These are phyloP conservation scores for Aspidiotus rigidus DNA, from an alignment of 2,888 invertebrate species.

Conservation along the genomic window DNA sequence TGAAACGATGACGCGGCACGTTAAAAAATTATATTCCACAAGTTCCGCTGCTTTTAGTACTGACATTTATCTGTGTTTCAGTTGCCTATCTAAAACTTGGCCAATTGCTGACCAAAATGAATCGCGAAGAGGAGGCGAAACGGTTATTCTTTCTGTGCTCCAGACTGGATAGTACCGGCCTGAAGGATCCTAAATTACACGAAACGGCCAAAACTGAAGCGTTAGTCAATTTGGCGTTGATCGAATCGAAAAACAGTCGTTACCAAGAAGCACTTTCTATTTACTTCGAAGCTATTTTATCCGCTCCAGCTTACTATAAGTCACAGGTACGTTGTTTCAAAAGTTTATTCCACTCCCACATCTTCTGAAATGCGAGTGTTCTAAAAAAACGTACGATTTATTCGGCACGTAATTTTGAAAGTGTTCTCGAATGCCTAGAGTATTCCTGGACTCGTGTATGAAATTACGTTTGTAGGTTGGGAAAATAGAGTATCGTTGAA, in stretches of 20 bases:
- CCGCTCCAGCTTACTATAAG: slow-evolving; percentile 23
- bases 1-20: neutral
- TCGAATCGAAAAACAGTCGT: slow-evolving; percentile 8
- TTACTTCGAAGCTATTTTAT: slow-evolving; percentile 18
- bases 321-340: slow-evolving; percentile 15
- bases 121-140: slow-evolving; percentile 19
- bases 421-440: no score
- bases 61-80: neutral
- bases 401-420: no score
- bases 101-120: slow-evolving; percentile 8
- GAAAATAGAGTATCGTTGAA: no score
- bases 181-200: slow-evolving; percentile 23
- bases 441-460: no score
- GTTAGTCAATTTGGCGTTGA: slow-evolving; percentile 19
- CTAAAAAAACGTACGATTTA: no score
- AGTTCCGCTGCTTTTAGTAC: no score
- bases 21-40: no score
- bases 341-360: no score
- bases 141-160: slow-evolving; percentile 11
- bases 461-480: no score
- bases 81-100: slow-evolving; percentile 20
- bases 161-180: slow-evolving; percentile 14
- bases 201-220: slow-evolving; percentile 27
- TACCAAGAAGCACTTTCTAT: slow-evolving; percentile 17
- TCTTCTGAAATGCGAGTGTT: no score